Evolutionary conservation across 2,113 vertebrate species (phyloP).

Genomic region (Indri indri): DNA sequence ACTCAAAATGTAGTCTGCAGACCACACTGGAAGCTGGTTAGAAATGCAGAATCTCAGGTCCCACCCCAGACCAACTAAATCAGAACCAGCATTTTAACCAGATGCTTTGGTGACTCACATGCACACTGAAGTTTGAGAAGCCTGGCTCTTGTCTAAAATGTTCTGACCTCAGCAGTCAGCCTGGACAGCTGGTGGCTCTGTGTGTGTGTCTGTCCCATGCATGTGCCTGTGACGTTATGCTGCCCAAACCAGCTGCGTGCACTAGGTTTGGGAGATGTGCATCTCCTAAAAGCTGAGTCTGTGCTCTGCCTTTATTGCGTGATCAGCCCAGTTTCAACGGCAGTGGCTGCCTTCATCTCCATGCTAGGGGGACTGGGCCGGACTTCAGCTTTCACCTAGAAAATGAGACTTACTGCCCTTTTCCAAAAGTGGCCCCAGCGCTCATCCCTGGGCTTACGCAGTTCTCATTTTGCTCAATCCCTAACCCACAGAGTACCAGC

Average conservation of each 20-base stretch:
- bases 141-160: not conserved
- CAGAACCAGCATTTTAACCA: not conserved
- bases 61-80: not conserved
- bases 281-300: not conserved
- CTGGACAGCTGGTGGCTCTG: not conserved
- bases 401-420: not conserved
- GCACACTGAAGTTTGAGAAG: not conserved
- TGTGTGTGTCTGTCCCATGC: not conserved
- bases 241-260: not conserved
- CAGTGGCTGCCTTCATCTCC: not conserved
- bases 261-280: not conserved
- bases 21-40: not conserved
- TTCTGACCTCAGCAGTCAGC: not conserved
- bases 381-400: not conserved
- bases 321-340: not conserved
- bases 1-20: not conserved
- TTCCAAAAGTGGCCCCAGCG: not conserved
- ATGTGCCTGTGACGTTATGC: accelerated
- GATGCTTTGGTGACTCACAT: not conserved
- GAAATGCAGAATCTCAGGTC: not conserved
- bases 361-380: not conserved
- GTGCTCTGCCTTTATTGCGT: not conserved
- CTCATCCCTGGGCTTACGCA: not conserved
- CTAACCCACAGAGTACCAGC: constrained; percentile 85
- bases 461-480: not conserved